Evolutionary conservation across 2,113 vertebrate genomes (phyloP).

Genomic region (Gadus macrocephalus): DNA sequence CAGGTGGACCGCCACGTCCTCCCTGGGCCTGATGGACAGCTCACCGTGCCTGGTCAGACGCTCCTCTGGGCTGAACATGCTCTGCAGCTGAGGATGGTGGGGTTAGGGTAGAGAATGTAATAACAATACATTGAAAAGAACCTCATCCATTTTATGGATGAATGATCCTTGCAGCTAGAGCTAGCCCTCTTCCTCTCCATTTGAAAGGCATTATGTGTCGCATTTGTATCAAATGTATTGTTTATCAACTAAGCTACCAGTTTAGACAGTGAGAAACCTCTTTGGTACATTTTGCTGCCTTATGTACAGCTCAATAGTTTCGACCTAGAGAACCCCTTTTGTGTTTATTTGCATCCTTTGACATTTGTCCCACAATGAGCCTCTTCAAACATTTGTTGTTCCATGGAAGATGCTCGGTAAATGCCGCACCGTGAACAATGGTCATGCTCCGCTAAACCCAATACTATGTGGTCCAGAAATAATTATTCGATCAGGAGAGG

Average conservation of each 20-base stretch:
- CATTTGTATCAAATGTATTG: neutral
- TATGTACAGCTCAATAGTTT: neutral
- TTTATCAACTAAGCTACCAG: neutral
- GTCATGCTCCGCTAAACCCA: too few species aligned
- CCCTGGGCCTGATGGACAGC: slow-evolving; percentile 83
- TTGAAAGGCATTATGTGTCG: too few species aligned
- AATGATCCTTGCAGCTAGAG: too few species aligned
- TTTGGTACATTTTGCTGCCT: neutral
- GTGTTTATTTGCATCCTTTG: neutral
- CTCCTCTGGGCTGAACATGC: slow-evolving; percentile 86
- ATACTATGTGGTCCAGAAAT: too few species aligned
- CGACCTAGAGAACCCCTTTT: too few species aligned
- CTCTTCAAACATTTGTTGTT: neutral
- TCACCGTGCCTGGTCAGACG: slow-evolving; percentile 82
- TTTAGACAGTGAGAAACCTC: neutral
- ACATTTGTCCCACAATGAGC: neutral
- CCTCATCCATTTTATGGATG: too few species aligned
- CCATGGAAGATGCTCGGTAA: neutral
- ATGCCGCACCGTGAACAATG: too few species aligned
- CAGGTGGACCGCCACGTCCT: slow-evolving; percentile 81
- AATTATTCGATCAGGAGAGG: too few species aligned
- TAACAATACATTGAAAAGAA: too few species aligned
- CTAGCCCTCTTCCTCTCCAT: too few species aligned
- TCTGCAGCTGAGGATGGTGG: slow-evolving; percentile 77
- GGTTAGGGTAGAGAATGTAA: slow-evolving; percentile 24